phyloP scores from a whole-genome alignment of 92 coral and sea anemone genomes.

The Nematostella vectensis region DNA sequence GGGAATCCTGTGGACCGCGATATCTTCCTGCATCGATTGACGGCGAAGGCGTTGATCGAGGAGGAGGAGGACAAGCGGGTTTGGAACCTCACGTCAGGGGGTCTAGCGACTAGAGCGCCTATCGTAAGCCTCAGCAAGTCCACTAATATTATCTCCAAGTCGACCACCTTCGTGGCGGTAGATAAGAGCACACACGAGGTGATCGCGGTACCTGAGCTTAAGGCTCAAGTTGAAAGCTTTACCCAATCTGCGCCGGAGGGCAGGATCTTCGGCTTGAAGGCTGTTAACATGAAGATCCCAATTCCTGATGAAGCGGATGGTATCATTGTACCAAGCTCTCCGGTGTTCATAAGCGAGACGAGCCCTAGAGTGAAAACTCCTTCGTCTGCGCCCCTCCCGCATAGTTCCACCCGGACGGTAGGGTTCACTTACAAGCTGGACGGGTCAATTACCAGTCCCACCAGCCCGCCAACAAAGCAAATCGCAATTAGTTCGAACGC shows the following conservation, averaged over 20 bases:
- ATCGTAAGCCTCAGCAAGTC: conserved; percentile 50
- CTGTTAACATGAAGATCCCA: neutral
- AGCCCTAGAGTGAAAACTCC: neutral
- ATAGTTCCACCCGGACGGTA: neutral
- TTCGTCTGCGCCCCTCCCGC: neutral
- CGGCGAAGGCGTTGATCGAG: conserved; percentile 44
- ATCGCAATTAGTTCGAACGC: neutral
- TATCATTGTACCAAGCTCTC: neutral
- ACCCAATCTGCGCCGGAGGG: neutral
- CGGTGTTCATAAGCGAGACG: neutral
- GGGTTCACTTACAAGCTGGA: neutral
- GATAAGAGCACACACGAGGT: conserved; percentile 34
- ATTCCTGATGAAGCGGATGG: neutral
- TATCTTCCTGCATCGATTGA: conserved; percentile 41
- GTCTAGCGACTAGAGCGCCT: conserved; percentile 10
- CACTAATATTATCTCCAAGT: conserved; percentile 44
- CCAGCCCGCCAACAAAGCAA: neutral
- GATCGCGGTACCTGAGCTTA: conserved; percentile 4
- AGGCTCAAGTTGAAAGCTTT: neutral
- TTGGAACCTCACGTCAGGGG: neutral
- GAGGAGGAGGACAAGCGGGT: conserved; percentile 19
- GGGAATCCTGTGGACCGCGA: conserved; percentile 24
- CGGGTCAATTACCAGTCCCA: neutral
- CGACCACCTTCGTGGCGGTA: conserved; percentile 65
- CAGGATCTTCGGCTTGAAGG: neutral